Base-by-base conservation (phyloP, 2,113 vertebrate species). In the Ptilonorhynchus violaceus region DNA sequence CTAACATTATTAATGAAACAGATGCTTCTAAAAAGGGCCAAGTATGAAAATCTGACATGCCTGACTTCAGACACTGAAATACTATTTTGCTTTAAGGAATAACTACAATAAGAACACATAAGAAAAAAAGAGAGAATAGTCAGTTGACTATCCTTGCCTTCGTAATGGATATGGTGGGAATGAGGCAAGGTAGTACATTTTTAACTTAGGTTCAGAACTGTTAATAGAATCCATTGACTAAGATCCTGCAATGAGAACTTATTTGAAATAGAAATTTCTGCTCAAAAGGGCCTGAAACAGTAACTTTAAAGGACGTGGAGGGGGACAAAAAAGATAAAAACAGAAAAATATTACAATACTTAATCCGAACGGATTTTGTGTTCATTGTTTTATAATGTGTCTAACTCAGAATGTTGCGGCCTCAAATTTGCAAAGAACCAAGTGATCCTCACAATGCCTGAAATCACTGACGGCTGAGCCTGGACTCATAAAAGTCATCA, bases 401-500 rank as follows among this genome's bases (percentile, higher is more conserved):
- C 52, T 52, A 59, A 30, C 30, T 55, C 58, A 49, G 18, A 88
- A 59, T 4, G 7, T 5, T 70, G 46, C 6, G 1, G 33, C 22
- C 15, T 63, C 64, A 31, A 18, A 50, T 41, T 60, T 82, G 33
- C 33, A 7, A 80, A 80, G 41, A 66, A 25, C 14, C 55, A 73
- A 27, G 52, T 2, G 2, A 60, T 35, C 9, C 64, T 15, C 21
- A 18, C 42, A 69, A 58, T 11, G 58, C 27, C 62, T 33, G 41
- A 33, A 56, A 77, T 14, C 53, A 69, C 41, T 22, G n/a, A 58
- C 15, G 81, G 56, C 7, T 47, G 47, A 87, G 73, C 28, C 72
- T 15, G 0, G 0, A 67, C 16, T 52, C 2, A 0, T 23, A 30
- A 63, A 75, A 41, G 59, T 63, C n/a, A 44, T 27, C 35, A 47